Base-by-base conservation (phyloP, 2,797 vertebrate genomes). In the Ctenopoma kingsleyae region DNA sequence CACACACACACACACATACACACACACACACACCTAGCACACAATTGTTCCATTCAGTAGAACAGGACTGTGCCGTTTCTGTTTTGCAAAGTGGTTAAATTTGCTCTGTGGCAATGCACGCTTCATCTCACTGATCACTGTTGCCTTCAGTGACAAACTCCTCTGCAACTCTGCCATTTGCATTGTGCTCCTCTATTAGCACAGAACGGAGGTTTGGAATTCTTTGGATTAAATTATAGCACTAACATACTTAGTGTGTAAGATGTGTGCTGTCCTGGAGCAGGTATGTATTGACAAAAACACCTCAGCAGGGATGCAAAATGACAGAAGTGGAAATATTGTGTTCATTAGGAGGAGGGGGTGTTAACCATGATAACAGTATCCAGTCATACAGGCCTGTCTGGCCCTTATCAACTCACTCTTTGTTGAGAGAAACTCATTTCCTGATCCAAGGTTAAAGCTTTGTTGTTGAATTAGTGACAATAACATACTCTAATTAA, bases 41-140 rank as follows among this genome's bases (percentile, higher is more conserved):
- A 51, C 13, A 23, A 70, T 78, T 76, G 73, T 83, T 82, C 61
- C 59, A 72, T 75, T 71, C 43, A 65, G 41, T 55, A 66, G 53
- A 15, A 67, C 54, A 68, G 58, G 16, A 10, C 35, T 0, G 4
- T 9, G 32, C 32, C 64, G 54, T 72, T 59, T 62, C 51, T 79
- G 57, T 53, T 62, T 70, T 74, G 67, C 56, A 69, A 65, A 75
- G 63, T 49, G 60, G 65, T 67, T 74, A 40, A 69, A 81, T 73
- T 62, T 72, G 51, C 44, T 73, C 22, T 5, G 46, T 64, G 23
- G 58, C 32, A 22, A 74, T 32, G 30, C 68, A 67, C 16, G 0
- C 49, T 23, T 74, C 57, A 40, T 56, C 44, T 46, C 71, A 36
- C 64, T 76, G 59, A 80, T 86, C 59, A 36, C 43, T 61, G 46